phyloP scores from a whole-genome alignment of 2,113 vertebrate species.

The Pimephales promelas region DNA sequence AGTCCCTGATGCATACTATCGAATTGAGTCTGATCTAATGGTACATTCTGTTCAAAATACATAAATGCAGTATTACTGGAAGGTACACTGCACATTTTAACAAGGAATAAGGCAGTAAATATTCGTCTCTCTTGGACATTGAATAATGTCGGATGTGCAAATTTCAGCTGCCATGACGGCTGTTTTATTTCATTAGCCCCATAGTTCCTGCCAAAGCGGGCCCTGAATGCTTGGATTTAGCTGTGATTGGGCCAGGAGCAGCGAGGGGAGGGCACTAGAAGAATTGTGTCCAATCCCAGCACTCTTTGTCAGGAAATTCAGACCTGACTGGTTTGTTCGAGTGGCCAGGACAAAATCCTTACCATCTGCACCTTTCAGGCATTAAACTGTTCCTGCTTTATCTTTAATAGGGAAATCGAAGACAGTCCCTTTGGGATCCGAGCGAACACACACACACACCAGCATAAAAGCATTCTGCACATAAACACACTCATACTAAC shows the following conservation, averaged over 20 bases:
- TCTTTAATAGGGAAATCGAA: constrained; percentile 56
- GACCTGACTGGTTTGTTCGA: constrained; percentile 30
- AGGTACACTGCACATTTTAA: background rate
- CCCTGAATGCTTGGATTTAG: constrained; percentile 31
- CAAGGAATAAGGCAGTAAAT: constrained; percentile 16
- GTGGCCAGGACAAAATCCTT: constrained; percentile 46
- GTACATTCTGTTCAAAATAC: constrained; percentile 16
- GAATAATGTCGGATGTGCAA: constrained; percentile 48
- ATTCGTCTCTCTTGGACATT: constrained; percentile 20
- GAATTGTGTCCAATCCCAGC: constrained; percentile 14
- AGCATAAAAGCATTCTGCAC: constrained; percentile 53
- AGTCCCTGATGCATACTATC: background rate
- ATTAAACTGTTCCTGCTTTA: constrained; percentile 53
- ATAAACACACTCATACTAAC: constrained; percentile 51
- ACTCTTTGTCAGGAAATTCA: constrained; percentile 20
- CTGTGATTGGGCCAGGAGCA: background rate
- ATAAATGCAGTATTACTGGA: background rate
- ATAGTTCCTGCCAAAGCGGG: constrained; percentile 34
- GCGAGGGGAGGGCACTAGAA: background rate
- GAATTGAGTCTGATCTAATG: background rate
- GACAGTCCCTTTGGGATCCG: constrained; percentile 51
- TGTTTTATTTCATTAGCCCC: constrained; percentile 46
- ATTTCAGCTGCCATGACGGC: constrained; percentile 44
- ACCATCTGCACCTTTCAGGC: constrained; percentile 46
- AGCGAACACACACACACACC: constrained; percentile 48